Evolutionary conservation across 1,140 invertebrate genomes (phyloP).

Genomic region (Hermetia illucens): DNA sequence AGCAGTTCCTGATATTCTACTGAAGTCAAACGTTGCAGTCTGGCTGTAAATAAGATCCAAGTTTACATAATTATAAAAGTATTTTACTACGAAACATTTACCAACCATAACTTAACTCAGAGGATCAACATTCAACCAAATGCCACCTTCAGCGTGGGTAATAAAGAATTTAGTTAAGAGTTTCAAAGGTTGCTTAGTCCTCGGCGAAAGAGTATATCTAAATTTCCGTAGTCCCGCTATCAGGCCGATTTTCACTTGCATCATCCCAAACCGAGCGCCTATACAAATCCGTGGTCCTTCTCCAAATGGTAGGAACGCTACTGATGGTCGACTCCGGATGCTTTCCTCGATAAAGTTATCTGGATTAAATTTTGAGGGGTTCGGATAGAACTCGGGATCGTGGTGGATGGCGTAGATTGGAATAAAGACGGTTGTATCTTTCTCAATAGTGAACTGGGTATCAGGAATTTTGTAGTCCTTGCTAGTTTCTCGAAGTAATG

Average conservation of each 20-base stretch:
- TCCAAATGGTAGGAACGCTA: not conserved
- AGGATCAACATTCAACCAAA: no score
- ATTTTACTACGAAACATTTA: no score
- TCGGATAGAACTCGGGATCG: no score
- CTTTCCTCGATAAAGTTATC: not conserved
- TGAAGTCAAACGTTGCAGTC: no score
- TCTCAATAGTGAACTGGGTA: constrained; percentile 31
- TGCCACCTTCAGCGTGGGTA: not conserved
- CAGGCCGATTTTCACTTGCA: not conserved
- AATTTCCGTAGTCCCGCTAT: not conserved
- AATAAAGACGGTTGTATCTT: constrained; percentile 17
- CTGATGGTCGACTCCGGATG: not conserved
- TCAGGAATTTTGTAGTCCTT: constrained; percentile 13
- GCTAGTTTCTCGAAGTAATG: constrained; percentile 10
- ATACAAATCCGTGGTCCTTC: not conserved
- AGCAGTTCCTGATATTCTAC: no score
- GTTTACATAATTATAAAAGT: no score
- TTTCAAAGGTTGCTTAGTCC: not conserved
- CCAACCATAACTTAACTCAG: no score
- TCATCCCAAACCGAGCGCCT: not conserved
- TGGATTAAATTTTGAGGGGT: not conserved
- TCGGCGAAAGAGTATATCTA: not conserved
- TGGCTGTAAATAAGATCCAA: no score
- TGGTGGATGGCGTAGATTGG: not conserved
- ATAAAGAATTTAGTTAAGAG: not conserved